A percentile compares a stretch with the other conserved stretches of the same genome.
Conservation (phyloP, 2,888 invertebrate genomes). For the Lottia scabra region DNA sequence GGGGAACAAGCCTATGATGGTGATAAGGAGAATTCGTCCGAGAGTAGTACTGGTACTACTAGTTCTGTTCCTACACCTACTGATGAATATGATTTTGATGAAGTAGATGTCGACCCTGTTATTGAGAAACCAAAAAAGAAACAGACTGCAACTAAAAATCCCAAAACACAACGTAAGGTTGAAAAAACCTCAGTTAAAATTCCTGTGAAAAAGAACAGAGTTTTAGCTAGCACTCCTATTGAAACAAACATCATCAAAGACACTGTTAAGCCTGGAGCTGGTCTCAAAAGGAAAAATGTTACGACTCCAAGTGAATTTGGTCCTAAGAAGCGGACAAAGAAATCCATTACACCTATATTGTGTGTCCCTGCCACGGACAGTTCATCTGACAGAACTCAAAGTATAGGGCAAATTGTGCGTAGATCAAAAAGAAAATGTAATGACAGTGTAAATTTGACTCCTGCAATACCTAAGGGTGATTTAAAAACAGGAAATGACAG, state of each 20-base stretch:
- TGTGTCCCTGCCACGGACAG: neutral
- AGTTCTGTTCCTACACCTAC: neutral
- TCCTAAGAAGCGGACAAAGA: neutral
- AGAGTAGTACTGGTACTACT: neutral
- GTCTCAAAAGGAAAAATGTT: neutral
- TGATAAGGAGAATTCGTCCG: constrained; percentile 12
- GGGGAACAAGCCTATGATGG: constrained; percentile 13
- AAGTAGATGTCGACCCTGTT: constrained; percentile 2
- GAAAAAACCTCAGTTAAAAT: neutral
- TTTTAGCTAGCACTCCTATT: neutral
- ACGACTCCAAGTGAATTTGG: neutral
- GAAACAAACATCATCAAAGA: neutral
- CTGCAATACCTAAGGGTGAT: neutral
- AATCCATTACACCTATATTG: neutral
- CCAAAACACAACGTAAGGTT: neutral
- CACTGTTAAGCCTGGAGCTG: neutral
- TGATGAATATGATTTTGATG: constrained; percentile 18
- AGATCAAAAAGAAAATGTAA: neutral
- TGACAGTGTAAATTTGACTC: constrained; percentile 5
- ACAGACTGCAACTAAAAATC: neutral
- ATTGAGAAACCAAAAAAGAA: constrained; percentile 8
- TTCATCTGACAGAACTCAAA: neutral
- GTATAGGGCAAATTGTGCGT: neutral
- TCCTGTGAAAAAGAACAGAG: neutral
- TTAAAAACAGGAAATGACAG: constrained; percentile 2